Percentiles rank a stretch among this genome's conserved stretches.
phyloP scores from a whole-genome alignment of 1,140 invertebrate species.

The Drosophila kanapiae region DNA sequence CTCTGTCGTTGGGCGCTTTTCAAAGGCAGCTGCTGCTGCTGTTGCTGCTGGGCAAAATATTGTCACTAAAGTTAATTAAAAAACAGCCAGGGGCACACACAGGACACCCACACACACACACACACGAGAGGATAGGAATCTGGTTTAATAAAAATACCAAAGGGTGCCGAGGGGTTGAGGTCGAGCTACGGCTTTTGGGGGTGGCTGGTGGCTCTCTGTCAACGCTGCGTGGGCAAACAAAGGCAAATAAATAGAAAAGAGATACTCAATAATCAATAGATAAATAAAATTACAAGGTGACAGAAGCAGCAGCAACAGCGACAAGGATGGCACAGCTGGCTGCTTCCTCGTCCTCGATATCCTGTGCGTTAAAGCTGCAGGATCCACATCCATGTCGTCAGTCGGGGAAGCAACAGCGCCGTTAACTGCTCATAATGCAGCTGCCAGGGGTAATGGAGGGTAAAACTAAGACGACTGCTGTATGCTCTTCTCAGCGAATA shows the following conservation, averaged over 20 bases:
- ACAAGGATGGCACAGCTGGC: slow-evolving; percentile 63
- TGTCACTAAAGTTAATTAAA: slow-evolving; percentile 84
- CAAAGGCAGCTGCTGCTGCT: slow-evolving; percentile 41
- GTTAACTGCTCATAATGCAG: slow-evolving; percentile 81
- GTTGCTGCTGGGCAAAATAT: slow-evolving; percentile 67
- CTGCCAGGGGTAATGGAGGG: slow-evolving; percentile 19
- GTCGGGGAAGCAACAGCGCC: slow-evolving; percentile 23
- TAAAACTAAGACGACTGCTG: too few species aligned
- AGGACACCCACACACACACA: slow-evolving; percentile 22
- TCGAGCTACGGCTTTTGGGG: slow-evolving; percentile 24
- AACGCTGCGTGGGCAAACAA: slow-evolving; percentile 80
- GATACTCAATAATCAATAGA: slow-evolving; percentile 84
- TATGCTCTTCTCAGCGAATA: not conserved
- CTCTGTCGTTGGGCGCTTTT: slow-evolving; percentile 3
- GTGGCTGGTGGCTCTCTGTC: slow-evolving; percentile 44
- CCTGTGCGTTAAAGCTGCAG: slow-evolving; percentile 63
- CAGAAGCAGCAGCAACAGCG: slow-evolving; percentile 55
- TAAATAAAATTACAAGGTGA: slow-evolving; percentile 84
- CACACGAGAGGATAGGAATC: slow-evolving; percentile 46
- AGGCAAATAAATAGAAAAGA: slow-evolving; percentile 84
- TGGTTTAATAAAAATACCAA: slow-evolving; percentile 77
- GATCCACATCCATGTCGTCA: slow-evolving; percentile 39
- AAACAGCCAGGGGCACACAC: slow-evolving; percentile 72
- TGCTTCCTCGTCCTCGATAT: slow-evolving; percentile 21
- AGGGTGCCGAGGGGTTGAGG: slow-evolving; percentile 21